Evolutionary conservation across 2,797 vertebrate genomes (phyloP), one percentile per base, ranked within the genome.

Genomic region (Erethizon dorsatum): DNA sequence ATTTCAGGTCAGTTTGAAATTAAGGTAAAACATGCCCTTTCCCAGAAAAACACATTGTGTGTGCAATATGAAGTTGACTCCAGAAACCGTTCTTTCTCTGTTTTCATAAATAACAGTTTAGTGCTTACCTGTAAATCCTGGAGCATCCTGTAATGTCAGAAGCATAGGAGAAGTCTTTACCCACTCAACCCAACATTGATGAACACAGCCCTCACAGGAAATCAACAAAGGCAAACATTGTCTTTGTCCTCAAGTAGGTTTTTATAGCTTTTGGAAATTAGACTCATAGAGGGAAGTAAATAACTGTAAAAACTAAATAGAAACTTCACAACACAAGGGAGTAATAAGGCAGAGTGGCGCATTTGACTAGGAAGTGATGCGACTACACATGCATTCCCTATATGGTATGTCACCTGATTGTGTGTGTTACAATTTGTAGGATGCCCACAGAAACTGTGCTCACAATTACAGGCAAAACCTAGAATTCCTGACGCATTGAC

Each of bases 1-100:
- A 17, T 88, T 92, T 90, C 26, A 63, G 33, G 26, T 88, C 61
- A 85, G 87, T 79, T 88, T 90, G 37, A 71, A 83, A 56, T 88
- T 69, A 94, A 83, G 11, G 10, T 90, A 73, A 93, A 91, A 47
- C 45, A 69, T 50, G 20, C 31, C 47, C 47, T 89, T 95, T 54
- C 57, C 47, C 17, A 80, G 54, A 47, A 31, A 82, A 90, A 89
- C 14, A 20, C 33, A 37, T 8, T 50, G 9, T 85, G 10, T 89
- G 31, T 90, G 22, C 22, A 63, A 45, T 8, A 13, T 8, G 24
- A 90, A 22, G 20, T 9, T 33, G 31, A 22, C 52, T 59, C 45
- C 59, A 93, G 80, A 88, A 71, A 37, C 31, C 52, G 18, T 67
- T 69, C 52, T 88, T 94, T 33, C 63, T 31, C 10, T 5, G 3